phyloP scores from a whole-genome alignment of 2,113 vertebrate genomes.

The Malurus alboscapulatus region DNA sequence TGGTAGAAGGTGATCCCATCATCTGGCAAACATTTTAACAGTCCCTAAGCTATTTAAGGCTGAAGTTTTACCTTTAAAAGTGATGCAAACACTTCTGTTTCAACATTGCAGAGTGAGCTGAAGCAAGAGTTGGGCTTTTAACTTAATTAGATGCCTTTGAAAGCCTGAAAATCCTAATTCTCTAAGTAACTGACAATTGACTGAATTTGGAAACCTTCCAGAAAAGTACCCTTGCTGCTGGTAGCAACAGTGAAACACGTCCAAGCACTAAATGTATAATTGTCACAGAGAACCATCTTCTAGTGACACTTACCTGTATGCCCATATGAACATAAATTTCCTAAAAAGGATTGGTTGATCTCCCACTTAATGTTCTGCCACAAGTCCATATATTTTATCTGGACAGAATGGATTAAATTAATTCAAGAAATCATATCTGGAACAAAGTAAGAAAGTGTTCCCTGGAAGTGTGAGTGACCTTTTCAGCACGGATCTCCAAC shows the following conservation, averaged over 20 bases:
- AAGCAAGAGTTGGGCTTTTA: not conserved
- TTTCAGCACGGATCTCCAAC: not conserved
- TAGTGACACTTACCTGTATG: not conserved
- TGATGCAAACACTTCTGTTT: not conserved
- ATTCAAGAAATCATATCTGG: not conserved
- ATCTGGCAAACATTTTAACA: not conserved
- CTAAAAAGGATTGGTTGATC: not conserved
- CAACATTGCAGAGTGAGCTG: not conserved
- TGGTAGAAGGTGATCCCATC: not conserved
- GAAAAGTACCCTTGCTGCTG: not conserved
- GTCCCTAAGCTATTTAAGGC: not conserved
- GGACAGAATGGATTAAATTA: not conserved
- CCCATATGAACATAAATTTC: not conserved
- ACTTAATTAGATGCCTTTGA: not conserved
- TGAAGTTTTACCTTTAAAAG: not conserved
- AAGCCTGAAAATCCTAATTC: not conserved
- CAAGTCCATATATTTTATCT: not conserved
- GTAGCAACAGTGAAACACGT: not conserved
- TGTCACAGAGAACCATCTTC: not conserved
- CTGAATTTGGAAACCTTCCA: not conserved
- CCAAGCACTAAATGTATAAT: not conserved
- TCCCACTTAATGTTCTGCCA: not conserved
- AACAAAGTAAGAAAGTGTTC: not conserved
- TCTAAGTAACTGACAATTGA: not conserved
- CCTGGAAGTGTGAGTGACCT: not conserved